Conservation (phyloP, 2,888 invertebrate species). For the Cyaniris semiargus region DNA sequence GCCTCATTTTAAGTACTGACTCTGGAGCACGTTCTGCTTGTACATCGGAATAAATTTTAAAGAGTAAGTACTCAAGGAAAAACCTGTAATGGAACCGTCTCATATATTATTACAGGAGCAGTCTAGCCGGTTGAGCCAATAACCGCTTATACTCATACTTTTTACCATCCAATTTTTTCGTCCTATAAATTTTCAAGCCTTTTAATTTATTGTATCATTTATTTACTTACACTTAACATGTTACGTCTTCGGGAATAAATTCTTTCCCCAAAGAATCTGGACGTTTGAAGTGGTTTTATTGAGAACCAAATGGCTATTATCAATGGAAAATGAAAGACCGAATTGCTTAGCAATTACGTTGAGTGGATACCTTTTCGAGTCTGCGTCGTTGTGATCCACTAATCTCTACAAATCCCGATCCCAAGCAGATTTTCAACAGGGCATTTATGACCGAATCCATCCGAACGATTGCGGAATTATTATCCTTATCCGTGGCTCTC, state of each 20-base stretch:
- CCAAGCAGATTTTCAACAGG: conserved; percentile 8
- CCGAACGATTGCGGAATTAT: conserved; percentile 1
- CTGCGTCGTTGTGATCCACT: neutral
- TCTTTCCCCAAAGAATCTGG: neutral
- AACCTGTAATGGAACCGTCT: conserved; percentile 24
- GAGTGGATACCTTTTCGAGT: conserved; percentile 9
- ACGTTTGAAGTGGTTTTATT: neutral
- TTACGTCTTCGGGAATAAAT: neutral
- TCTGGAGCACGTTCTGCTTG: neutral
- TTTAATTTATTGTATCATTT: neutral
- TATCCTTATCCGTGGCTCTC: conserved; percentile 1
- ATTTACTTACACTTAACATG: neutral
- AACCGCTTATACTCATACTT: conserved; percentile 14
- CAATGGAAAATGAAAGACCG: neutral
- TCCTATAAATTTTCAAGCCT: neutral
- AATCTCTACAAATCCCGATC: conserved; percentile 7
- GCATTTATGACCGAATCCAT: conserved; percentile 10
- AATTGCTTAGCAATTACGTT: conserved; percentile 11
- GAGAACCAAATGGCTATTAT: neutral
- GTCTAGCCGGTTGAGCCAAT: conserved; percentile 12
- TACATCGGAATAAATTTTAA: conserved; percentile 19
- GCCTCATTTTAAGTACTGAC: neutral
- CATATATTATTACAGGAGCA: conserved; percentile 25
- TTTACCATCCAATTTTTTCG: neutral
- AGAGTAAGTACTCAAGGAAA: conserved; percentile 4